Base-by-base conservation (phyloP, 2,888 invertebrate species). In the Rosalia funebris region DNA sequence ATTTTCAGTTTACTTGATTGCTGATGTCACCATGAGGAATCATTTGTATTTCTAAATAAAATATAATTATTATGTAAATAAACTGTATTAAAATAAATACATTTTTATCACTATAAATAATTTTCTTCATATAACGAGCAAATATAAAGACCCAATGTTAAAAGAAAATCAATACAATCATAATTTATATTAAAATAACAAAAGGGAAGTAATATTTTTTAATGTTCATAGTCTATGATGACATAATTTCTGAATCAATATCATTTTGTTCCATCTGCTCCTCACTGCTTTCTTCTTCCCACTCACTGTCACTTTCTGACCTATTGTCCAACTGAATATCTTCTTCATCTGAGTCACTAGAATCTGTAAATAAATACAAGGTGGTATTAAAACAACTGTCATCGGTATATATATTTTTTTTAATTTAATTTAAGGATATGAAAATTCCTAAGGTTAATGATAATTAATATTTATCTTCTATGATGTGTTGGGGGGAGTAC, bases 261-360 rank as follows among this genome's bases (percentile, higher is more conserved):
- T 62, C 52, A 46, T 65, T 65, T 54, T 62, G 53, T 20, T 46
- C 39, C 1, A 53, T 50, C 12, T 76, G 73, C 39, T 74, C 76
- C 11, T 76, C 79, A 34, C 72, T 74, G 37, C 78, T 78, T 34
- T 79, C 79, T 57, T 81, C 81, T 11, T 76, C 73, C 81, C 80
- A 80, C 63, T 81, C 80, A 56, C 79, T 77, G 32, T 78, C 80
- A 57, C 77, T 78, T 34, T 77, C 79, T 0, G 75, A 75, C 57
- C 76, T 71, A 7, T 62, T 68, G 12, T 74, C 75, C 19, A 78
- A 62, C 57, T 77, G 75, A 46, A 78, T 68, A 44, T 72, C 74
- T 20, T 80, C 80, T 39, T 73, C 71, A 41, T 80, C 80, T 9
- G 79, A 78, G 62, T 79, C 79, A 60, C 75, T 77, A 1, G 76